These are phyloP conservation scores for Perodicticus potto DNA, from an alignment of 2,797 vertebrate species.

Conservation along the genomic window DNA sequence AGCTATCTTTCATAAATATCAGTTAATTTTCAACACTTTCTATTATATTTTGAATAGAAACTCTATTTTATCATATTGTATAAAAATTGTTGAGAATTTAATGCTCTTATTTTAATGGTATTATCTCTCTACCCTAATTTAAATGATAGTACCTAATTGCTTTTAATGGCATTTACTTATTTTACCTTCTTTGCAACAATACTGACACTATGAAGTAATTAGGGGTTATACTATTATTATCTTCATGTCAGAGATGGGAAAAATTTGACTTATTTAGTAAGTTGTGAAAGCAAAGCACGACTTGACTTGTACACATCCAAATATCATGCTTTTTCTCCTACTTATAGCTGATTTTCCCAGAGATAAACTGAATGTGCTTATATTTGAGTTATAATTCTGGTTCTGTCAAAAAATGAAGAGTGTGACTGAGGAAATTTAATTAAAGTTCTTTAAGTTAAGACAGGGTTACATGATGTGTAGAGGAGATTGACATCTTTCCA, in stretches of 20 bases:
- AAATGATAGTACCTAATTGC: background rate
- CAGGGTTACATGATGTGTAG: background rate
- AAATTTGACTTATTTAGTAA: background rate
- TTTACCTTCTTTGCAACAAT: background rate
- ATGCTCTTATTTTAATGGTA: background rate
- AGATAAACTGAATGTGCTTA: background rate
- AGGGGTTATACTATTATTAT: background rate
- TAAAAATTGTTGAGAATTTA: background rate
- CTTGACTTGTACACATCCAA: background rate
- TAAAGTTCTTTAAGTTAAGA: background rate
- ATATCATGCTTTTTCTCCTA: background rate
- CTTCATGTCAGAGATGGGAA: background rate
- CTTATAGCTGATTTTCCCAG: background rate
- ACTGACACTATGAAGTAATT: background rate
- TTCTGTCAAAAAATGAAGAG: constrained; percentile 25
- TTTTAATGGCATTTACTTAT: background rate
- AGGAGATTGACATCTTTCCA: background rate
- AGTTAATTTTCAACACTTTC: background rate
- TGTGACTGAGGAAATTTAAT: background rate
- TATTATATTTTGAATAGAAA: background rate
- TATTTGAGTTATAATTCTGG: background rate
- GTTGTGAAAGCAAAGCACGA: background rate
- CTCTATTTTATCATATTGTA: background rate
- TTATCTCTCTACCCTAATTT: background rate
- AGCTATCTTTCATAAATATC: background rate